Base-by-base conservation (phyloP, 2,888 invertebrate species). In the Holacanthella duospinosa region DNA sequence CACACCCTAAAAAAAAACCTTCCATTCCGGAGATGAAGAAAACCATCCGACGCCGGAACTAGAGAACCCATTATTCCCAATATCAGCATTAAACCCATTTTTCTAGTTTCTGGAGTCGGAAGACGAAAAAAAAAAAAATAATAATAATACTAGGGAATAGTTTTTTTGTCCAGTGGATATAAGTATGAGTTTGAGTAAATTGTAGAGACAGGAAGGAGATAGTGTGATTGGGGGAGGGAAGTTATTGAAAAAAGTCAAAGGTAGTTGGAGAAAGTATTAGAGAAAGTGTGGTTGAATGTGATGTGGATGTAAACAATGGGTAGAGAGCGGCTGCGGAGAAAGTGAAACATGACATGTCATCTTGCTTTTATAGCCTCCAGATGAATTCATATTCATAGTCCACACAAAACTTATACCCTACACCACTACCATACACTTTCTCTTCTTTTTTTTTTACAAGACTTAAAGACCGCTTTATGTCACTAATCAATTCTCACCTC, bases 311-410 rank as follows among this genome's bases (percentile, higher is more conserved):
- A 48, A 21, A 48, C 48, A 48, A 48, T 48, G 48, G 21, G n/a
- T 9, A 48, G n/a, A 21, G 48, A 12, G 36, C 16, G 36, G 36
- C 16, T 12, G 21, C 4, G 21, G 48, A 48, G 48, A 48, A 48
- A 48, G 48, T 48, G 48, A 48, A 48, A 48, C 48, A 48, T 48
- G 48, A 21, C 48, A 48, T 48, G 48, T 48, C 48, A 48, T 48
- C 48, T 21, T 21, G 21, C 21, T 48, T 48, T 48, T 48, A 48
- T 48, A 48, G 48, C 48, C 48, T 48, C 19, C 4, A 48, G 48
- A 48, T 48, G 48, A 48, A 48, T 48, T 48, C 16, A 48, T 16
- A 48, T 48, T 48, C 48, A 48, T 48, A 48, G 6, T 48, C 16
- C 16, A 21, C 16, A 48, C 6, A 48, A 48, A 16, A 9, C 48